A percentile compares a stretch with the other conserved stretches of the same genome.
phyloP scores from a whole-genome alignment of 1,140 invertebrate species.

The Watersipora subatra region DNA sequence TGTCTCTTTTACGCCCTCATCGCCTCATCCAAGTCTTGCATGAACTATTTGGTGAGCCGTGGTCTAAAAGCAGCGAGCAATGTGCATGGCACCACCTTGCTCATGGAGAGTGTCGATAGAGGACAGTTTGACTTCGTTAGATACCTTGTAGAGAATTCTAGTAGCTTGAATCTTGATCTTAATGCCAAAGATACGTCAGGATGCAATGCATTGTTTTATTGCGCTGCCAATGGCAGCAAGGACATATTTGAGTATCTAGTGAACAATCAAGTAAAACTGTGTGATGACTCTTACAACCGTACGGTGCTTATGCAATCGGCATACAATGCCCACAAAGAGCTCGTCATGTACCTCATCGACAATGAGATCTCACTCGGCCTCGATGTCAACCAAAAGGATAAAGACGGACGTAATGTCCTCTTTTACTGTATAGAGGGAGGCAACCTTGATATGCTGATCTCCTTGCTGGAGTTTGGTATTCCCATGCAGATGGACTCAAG shows the following conservation, averaged over 20 bases:
- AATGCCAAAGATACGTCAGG: conserved; percentile 8
- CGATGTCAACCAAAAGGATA: conserved; percentile 5
- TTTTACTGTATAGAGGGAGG: conserved; percentile 11
- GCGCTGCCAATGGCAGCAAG: not conserved
- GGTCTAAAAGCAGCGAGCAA: not conserved
- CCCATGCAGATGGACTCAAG: conserved; percentile 1
- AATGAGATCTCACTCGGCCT: conserved; percentile 1
- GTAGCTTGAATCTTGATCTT: conserved; percentile 3
- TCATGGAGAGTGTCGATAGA: conserved; percentile 12
- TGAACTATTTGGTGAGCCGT: conserved; percentile 1
- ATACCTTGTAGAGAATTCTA: conserved; percentile 4
- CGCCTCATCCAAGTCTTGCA: conserved; percentile 8
- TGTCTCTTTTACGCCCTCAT: conserved; percentile 10
- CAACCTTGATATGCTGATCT: conserved; percentile 8
- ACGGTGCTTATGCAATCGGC: conserved; percentile 13
- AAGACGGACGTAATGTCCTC: conserved; percentile 1
- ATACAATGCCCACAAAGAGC: conserved; percentile 6
- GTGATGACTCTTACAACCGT: conserved; percentile 1
- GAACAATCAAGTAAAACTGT: not conserved
- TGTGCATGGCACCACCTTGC: conserved; percentile 9
- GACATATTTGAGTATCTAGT: conserved; percentile 3
- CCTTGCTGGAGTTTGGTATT: conserved; percentile 8
- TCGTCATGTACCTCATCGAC: conserved; percentile 8
- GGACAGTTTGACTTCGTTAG: conserved; percentile 6
- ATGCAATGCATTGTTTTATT: conserved; percentile 13